Evolutionary conservation across 2,113 vertebrate genomes (phyloP), one percentile per base, ranked within the genome.

Genomic region (Perca fluviatilis): DNA sequence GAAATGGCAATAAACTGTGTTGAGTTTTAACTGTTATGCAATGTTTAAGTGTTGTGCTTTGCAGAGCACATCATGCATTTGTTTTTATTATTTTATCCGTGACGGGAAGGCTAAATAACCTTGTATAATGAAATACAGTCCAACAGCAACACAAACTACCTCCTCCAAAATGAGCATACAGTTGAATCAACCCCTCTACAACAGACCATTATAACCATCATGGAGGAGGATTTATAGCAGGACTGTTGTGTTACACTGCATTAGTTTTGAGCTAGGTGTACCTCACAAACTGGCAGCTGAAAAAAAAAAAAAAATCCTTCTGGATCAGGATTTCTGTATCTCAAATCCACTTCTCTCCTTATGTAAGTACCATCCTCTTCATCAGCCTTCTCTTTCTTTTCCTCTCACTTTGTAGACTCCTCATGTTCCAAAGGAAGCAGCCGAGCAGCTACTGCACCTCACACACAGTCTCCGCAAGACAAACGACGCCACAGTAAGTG

Each of bases 381-480:
- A 53, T 57, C 73, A 19, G 3, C 46, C 6, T 23, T 40, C 46
- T 53, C 5, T 49, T 6, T 43, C 10, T 67, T 21, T 56, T 54
- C 54, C 75, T 21, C 23, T 25, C 4, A 8, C 53, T 84, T 46
- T 80, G 62, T 70, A 99, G 98, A 94, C 96, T 47, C 96, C 95
- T 16, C 94, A 93, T 88, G 95, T 96, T 69, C 96, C 97, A 15
- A 87, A 65, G 27, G 95, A 95, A 90, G 96, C 96, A 30, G 95
- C 97, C 67, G 95, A 98, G 69, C 96, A 96, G 88, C 92, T 99
- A 9, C 70, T 99, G 68, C 95, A 95, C n/a, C 93, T 99, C 84
- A 96, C 96, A 6, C 97, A 99, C 92, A 97, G 91, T 66, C 96
- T 99, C 76, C 96, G 96, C 61, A 91, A 95, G 74, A 97, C 96